Conservation (phyloP, 2,797 vertebrate species). For the Propithecus deckenii region DNA sequence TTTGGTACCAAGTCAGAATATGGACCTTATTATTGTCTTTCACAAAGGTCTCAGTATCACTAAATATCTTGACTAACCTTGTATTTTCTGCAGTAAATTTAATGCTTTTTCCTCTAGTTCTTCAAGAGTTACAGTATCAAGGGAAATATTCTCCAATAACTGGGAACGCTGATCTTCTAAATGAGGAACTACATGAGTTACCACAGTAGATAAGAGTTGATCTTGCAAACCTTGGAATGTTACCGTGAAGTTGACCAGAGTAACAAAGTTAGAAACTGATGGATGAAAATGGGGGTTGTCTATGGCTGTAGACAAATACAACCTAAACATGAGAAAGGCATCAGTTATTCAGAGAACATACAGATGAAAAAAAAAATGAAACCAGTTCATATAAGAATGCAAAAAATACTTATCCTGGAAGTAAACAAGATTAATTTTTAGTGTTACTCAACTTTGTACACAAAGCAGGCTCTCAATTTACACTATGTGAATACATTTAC, state of each 20-base stretch:
- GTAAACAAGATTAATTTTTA: neutral
- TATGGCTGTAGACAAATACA: slow-evolving; percentile 80
- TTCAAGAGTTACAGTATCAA: slow-evolving; percentile 72
- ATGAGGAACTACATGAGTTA: slow-evolving; percentile 79
- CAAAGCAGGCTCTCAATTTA: neutral
- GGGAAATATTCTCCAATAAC: slow-evolving; percentile 78
- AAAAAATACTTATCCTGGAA: neutral
- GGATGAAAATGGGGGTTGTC: slow-evolving; percentile 80
- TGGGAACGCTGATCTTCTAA: slow-evolving; percentile 77
- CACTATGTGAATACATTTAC: neutral
- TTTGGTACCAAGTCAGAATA: neutral
- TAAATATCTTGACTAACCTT: slow-evolving; percentile 72
- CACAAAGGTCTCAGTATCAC: neutral
- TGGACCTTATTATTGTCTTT: neutral
- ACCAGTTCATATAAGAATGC: neutral
- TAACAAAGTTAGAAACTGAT: slow-evolving; percentile 78
- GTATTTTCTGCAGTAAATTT: slow-evolving; percentile 78
- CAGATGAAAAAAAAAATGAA: neutral
- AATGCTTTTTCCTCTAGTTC: slow-evolving; percentile 82
- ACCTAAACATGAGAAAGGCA: slow-evolving; percentile 62
- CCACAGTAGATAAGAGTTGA: slow-evolving; percentile 80
- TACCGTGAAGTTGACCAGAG: slow-evolving; percentile 81
- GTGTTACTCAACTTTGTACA: neutral
- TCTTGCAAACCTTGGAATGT: slow-evolving; percentile 83
- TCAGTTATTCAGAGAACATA: neutral